Base-by-base conservation (phyloP, 2,113 vertebrate species). In the Lanius collurio region DNA sequence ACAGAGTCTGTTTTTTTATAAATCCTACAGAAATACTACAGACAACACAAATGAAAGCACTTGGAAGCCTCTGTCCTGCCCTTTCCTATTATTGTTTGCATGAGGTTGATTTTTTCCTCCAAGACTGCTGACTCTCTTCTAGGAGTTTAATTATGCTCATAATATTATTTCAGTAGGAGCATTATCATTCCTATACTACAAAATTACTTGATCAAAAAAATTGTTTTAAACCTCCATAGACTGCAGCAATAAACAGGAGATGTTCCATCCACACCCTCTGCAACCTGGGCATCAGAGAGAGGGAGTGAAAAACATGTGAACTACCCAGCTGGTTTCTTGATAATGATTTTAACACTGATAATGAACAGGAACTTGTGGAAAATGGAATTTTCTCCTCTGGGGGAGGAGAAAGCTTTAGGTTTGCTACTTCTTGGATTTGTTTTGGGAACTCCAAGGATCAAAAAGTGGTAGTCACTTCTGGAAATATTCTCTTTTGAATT, bases 101-200 rank as follows among this genome's bases (percentile, higher is more conserved):
- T 21, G 55, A 83, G 30, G 62, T 37, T 62, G n/a, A 76, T 5
- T 47, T 57, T 49, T 78, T 65, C 65, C 18, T 4, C 47, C 39
- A 31, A 41, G 80, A 57, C 28, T 83, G 67, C 89, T 93, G 77
- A 91, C 70, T 90, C 6, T 81, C 57, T 77, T 93, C 74, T 73
- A 89, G 84, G 91, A 94, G 41, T 92, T 95, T 93, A 95, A 95
- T 94, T 96, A 92, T 11, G 10, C 4, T 87, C 19, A 50, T 57
- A 85, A 47, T 80, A 74, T 56, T 81, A 69, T 91, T 91, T 76
- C 67, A 89, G 57, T 53, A 89, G n/a, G 30, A 87, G 27, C n/a
- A 77, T 53, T 77, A 81, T 83, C 47, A 46, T 85, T 85, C 44
- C 81, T 80, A 65, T 50, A 64, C 47, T 47, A 83, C 37, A 76